These are phyloP conservation scores for Bursaphelenchus okinawaensis DNA, from an alignment of 2,888 invertebrate genomes.

Conservation along the genomic window DNA sequence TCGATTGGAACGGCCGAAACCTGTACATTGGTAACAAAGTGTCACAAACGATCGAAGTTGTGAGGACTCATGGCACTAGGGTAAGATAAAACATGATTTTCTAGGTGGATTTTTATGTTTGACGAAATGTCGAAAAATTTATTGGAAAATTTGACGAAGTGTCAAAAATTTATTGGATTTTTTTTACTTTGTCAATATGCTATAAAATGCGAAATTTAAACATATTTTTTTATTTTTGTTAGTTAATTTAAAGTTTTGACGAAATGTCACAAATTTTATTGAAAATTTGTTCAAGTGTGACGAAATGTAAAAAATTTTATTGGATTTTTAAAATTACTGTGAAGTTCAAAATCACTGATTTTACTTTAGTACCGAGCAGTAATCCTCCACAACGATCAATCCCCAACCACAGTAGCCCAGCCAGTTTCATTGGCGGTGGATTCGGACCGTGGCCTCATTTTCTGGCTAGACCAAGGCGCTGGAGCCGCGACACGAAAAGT, in stretches of 20 bases:
- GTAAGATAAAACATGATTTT: slow-evolving; percentile 18
- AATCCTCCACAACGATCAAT: slow-evolving; percentile 82
- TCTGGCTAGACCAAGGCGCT: slow-evolving; percentile 89
- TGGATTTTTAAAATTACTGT: not conserved
- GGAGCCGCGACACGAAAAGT: slow-evolving; percentile 72
- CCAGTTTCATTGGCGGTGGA: slow-evolving; percentile 83
- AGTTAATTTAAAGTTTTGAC: not conserved
- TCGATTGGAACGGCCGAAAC: slow-evolving; percentile 94
- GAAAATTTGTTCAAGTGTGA: not conserved
- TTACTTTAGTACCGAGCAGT: slow-evolving; percentile 70
- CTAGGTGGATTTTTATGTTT: not conserved
- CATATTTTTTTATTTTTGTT: not conserved
- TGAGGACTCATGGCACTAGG: slow-evolving; percentile 59
- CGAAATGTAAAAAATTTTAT: not conserved
- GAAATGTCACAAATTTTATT: not conserved
- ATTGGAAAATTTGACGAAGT: not conserved
- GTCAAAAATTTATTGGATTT: not conserved
- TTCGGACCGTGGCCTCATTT: slow-evolving; percentile 84
- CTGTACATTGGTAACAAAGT: slow-evolving; percentile 80
- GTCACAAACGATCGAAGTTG: slow-evolving; percentile 80
- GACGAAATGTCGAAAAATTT: not conserved
- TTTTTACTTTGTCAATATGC: not conserved
- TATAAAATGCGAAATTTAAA: not conserved
- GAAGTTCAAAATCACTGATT: not conserved
- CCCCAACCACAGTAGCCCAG: slow-evolving; percentile 71